Conservation (phyloP, 2,888 invertebrate genomes). For the Microctonus hyperodae region DNA sequence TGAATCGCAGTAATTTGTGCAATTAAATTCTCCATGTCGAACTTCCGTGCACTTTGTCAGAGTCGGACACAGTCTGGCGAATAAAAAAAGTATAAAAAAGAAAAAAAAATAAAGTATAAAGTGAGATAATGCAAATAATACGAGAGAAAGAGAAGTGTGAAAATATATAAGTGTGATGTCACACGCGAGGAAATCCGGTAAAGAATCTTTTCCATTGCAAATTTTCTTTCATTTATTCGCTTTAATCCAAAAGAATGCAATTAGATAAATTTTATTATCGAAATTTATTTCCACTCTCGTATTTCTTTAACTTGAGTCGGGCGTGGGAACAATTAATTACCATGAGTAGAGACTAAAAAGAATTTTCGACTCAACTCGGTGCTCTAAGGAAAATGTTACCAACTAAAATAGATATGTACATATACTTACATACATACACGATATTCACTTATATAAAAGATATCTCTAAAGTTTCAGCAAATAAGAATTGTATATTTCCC, state of each 20-base stretch:
- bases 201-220: conserved; percentile 20
- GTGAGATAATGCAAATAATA: conserved; percentile 11
- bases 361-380: conserved; percentile 12
- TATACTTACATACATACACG: background rate
- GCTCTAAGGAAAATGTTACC: conserved; percentile 2
- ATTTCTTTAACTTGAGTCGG: conserved; percentile 18
- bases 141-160: background rate
- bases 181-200: background rate
- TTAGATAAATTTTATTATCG: conserved; percentile 29
- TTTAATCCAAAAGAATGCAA: conserved; percentile 31
- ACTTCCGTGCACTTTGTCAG: conserved; percentile 10
- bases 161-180: conserved; percentile 3
- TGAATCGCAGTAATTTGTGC: conserved; percentile 28
- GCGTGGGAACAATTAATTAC: conserved; percentile 20
- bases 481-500: conserved; percentile 4
- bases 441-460: background rate
- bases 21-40: conserved; percentile 27
- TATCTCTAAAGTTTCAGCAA: background rate
- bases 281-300: conserved; percentile 25
- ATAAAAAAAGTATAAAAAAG: background rate
- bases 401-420: background rate
- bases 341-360: background rate
- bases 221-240: conserved; percentile 20
- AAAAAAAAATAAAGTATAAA: background rate
- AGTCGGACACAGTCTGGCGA: background rate